phyloP scores from a whole-genome alignment of 1,140 invertebrate species.

The Tetragnatha versicolor region DNA sequence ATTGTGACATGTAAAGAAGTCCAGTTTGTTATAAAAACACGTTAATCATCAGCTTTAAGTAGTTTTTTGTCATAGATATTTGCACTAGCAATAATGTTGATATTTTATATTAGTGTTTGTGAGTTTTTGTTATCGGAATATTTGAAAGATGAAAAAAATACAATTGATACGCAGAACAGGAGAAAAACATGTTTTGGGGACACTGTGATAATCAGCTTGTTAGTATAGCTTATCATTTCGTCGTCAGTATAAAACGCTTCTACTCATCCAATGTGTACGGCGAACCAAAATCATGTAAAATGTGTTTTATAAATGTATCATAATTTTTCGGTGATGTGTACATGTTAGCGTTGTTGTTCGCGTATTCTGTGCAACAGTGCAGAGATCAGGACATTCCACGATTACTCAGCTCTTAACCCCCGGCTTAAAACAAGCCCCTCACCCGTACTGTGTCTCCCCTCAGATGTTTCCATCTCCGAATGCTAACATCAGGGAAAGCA shows the following conservation, averaged over 20 bases:
- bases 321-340: slow-evolving; percentile 51
- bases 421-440: not conserved
- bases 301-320: slow-evolving; percentile 54
- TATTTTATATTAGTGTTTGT: slow-evolving; percentile 55
- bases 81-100: slow-evolving; percentile 56
- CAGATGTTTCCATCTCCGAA: not conserved
- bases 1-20: slow-evolving; percentile 50
- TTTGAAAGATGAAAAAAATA: slow-evolving; percentile 23
- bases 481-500: slow-evolving; percentile 4
- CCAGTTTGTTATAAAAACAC: slow-evolving; percentile 46
- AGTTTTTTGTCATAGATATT: slow-evolving; percentile 52
- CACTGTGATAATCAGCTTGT: slow-evolving; percentile 56
- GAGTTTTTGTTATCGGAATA: slow-evolving; percentile 45
- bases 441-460: not conserved
- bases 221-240: slow-evolving; percentile 55
- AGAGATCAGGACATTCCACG: slow-evolving; percentile 16
- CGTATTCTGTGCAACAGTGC: slow-evolving; percentile 25
- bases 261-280: slow-evolving; percentile 41
- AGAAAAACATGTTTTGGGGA: slow-evolving; percentile 49
- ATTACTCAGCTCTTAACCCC: slow-evolving; percentile 12
- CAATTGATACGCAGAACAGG: slow-evolving; percentile 29
- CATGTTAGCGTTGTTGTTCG: slow-evolving; percentile 50
- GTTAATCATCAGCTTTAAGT: slow-evolving; percentile 42
- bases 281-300: slow-evolving; percentile 52
- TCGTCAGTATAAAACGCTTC: slow-evolving; percentile 43